phyloP scores from a whole-genome alignment of 2,113 vertebrate genomes.

The Calcarius ornatus region DNA sequence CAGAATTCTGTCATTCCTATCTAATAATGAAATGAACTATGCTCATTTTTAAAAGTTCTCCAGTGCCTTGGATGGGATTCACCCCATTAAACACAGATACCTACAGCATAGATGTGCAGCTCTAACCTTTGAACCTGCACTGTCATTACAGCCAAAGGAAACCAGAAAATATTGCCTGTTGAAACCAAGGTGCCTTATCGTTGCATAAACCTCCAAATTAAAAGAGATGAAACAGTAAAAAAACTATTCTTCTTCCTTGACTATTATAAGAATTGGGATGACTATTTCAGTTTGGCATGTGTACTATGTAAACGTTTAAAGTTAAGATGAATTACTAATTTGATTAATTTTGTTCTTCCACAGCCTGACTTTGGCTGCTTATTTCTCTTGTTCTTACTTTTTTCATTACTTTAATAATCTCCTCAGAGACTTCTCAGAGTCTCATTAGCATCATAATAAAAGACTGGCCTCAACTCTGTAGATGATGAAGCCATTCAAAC shows the following conservation, averaged over 20 bases:
- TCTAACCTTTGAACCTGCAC: neutral
- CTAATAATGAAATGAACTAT: neutral
- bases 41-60: neutral
- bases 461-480: neutral
- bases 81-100: neutral
- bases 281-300: neutral
- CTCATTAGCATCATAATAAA: neutral
- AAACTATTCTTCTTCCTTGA: neutral
- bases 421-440: neutral
- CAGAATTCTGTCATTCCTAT: neutral
- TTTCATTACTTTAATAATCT: neutral
- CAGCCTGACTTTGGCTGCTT: neutral
- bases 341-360: neutral
- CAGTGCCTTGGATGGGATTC: neutral
- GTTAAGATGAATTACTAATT: neutral
- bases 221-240: neutral
- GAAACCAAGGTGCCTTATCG: neutral
- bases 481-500: neutral
- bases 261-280: neutral
- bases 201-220: neutral
- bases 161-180: neutral
- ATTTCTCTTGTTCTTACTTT: neutral
- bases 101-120: neutral
- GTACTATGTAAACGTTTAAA: neutral
- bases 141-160: neutral